A percentile compares a stretch with the other conserved stretches of the same genome.
Conservation (phyloP, 2,888 invertebrate genomes). For the Seladonia tumulorum region DNA sequence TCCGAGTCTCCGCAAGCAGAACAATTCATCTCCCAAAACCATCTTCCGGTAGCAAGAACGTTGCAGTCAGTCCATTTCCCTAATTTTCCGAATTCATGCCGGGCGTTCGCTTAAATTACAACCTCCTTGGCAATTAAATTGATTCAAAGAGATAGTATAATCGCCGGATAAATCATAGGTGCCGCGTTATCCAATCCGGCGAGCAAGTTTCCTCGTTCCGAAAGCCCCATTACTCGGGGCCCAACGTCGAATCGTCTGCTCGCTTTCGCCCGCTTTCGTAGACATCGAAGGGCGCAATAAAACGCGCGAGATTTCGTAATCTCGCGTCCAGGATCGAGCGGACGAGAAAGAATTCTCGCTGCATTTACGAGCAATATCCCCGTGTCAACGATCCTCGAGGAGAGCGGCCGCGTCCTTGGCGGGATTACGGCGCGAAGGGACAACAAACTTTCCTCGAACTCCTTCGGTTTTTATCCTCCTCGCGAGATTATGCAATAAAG, state of each 20-base stretch:
- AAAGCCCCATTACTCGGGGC: not conserved
- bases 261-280: not conserved
- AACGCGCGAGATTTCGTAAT: not conserved
- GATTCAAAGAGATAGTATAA: not conserved
- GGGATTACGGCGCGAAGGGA: slow-evolving; percentile 17
- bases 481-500: slow-evolving; percentile 54
- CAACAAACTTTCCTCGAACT: slow-evolving; percentile 26
- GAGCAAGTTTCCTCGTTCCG: slow-evolving; percentile 1
- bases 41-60: not conserved
- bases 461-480: slow-evolving; percentile 41
- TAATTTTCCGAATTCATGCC: not conserved
- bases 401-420: not conserved
- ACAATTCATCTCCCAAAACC: not conserved
- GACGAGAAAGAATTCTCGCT: slow-evolving; percentile 17
- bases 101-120: not conserved
- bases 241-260: not conserved
- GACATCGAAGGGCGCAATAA: not conserved
- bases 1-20: not conserved
- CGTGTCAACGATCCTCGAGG: slow-evolving; percentile 31
- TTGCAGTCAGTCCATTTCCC: not conserved
- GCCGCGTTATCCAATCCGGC: not conserved
- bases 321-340: not conserved
- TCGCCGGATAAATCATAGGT: not conserved
- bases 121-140: not conserved
- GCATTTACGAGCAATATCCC: slow-evolving; percentile 29